Evolutionary conservation across 2,888 invertebrate genomes (phyloP).

Genomic region (Tenthredo notha): DNA sequence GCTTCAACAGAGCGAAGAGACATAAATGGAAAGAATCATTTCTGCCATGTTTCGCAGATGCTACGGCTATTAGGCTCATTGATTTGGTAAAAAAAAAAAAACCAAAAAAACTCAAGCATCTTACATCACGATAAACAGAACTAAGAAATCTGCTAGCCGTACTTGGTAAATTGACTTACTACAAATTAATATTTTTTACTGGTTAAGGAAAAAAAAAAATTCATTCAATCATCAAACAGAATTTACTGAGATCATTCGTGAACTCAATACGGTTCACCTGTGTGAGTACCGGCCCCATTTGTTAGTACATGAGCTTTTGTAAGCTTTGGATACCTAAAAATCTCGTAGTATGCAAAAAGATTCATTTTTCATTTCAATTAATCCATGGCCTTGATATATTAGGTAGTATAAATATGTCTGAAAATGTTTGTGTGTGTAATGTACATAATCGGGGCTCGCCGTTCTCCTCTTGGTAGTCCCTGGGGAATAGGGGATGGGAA

Average conservation of each 20-base stretch:
- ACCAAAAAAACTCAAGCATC: background rate
- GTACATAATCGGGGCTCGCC: background rate
- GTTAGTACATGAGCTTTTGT: background rate
- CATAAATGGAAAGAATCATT: background rate
- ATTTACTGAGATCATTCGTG: background rate
- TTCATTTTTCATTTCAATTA: constrained; percentile 72
- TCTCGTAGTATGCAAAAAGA: constrained; percentile 67
- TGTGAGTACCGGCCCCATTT: background rate
- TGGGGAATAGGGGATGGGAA: background rate
- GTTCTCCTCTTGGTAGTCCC: background rate
- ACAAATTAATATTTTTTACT: background rate
- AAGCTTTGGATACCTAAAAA: background rate
- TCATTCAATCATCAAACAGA: background rate
- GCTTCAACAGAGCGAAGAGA: background rate
- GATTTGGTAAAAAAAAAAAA: background rate
- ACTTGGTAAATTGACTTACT: background rate
- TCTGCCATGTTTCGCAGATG: background rate
- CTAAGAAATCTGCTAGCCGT: background rate
- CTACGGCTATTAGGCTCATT: background rate
- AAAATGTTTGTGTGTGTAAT: background rate
- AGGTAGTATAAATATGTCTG: background rate
- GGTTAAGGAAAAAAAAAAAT: background rate
- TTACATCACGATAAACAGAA: background rate
- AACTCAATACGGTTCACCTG: background rate
- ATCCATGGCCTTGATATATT: constrained; percentile 61